Base-by-base conservation (phyloP, 2,113 vertebrate species). In the Dipodomys merriami region DNA sequence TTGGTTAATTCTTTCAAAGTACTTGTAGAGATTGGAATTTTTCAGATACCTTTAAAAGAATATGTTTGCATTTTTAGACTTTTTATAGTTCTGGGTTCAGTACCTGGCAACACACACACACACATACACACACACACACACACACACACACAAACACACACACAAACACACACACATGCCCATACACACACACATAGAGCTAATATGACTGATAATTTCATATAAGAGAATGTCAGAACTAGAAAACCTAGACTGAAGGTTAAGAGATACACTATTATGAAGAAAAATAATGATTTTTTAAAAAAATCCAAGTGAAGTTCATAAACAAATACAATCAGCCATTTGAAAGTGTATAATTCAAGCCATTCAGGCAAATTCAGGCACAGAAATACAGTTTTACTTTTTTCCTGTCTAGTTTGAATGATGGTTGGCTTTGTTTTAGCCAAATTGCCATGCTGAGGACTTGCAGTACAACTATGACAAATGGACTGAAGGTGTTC, bases 381-480 rank as follows among this genome's bases (percentile, higher is more conserved):
- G 53, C 53, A 18, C 15, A 57, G 1, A 19, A 84, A 87, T 87
- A 71, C 25, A 67, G 27, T 88, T 88, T 94, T 92, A 80, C 46
- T 83, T 65, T 39, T 39, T 78, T 83, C 15, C 11, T 86, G 90
- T 90, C 44, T 49, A 83, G 86, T 79, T 64, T 94, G 80, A 53
- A 72, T 85, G 23, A 3, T 5, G 93, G 85, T 87, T 74, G 23
- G 39, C 44, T 69, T 78, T 9, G 53, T 72, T 84, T 71, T 73
- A 91, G 81, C n/a, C 71, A 80, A 83, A 79, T 82, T 86, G 44
- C 39, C 35, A 79, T 83, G 71, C 15, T 39, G 80, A 74, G n/a
- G 62, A 87, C 27, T 84, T 94, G 18, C 23, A 67, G n/a, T 64
- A 78, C 30, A 84, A 81, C 86, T 78, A 7, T 78, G 64, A 91